Evolutionary conservation across 2,888 invertebrate species (phyloP).

Genomic region (Crepidodera aurea): DNA sequence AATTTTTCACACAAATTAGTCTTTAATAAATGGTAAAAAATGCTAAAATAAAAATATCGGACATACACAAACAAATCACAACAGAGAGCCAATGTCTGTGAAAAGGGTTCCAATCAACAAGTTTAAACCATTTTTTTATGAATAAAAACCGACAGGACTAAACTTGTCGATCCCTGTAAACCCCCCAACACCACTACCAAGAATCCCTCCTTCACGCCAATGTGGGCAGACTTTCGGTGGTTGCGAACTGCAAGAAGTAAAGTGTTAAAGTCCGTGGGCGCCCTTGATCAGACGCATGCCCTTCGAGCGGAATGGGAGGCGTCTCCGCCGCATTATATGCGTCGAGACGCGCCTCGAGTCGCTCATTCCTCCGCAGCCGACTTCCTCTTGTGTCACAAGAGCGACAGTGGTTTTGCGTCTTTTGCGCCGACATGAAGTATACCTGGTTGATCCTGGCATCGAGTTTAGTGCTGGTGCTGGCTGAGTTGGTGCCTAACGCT

Average conservation of each 20-base stretch:
- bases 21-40: too few relatives aligned
- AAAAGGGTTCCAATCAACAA: too few relatives aligned
- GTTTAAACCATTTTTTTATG: too few relatives aligned
- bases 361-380: conserved; percentile 51
- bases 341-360: conserved; percentile 50
- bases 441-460: conserved; percentile 57
- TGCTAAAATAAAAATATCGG: too few relatives aligned
- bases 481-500: conserved; percentile 52
- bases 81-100: too few relatives aligned
- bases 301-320: conserved; percentile 45
- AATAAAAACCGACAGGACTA: too few relatives aligned
- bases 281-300: conserved; percentile 47
- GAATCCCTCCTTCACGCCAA: too few relatives aligned
- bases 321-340: conserved; percentile 54
- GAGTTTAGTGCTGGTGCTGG: conserved; percentile 55
- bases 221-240: not conserved
- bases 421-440: conserved; percentile 56
- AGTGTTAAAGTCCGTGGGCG: conserved; percentile 45
- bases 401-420: conserved; percentile 32
- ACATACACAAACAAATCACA: too few relatives aligned
- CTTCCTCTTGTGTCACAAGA: conserved; percentile 44
- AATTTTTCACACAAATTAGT: too few relatives aligned
- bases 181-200: too few relatives aligned
- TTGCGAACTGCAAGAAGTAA: conserved; percentile 12
- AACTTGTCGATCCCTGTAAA: too few relatives aligned